These are phyloP conservation scores for Heliocidaris erythrogramma DNA, from an alignment of 35 echinoderm and acorn worm genomes.

Conservation along the genomic window DNA sequence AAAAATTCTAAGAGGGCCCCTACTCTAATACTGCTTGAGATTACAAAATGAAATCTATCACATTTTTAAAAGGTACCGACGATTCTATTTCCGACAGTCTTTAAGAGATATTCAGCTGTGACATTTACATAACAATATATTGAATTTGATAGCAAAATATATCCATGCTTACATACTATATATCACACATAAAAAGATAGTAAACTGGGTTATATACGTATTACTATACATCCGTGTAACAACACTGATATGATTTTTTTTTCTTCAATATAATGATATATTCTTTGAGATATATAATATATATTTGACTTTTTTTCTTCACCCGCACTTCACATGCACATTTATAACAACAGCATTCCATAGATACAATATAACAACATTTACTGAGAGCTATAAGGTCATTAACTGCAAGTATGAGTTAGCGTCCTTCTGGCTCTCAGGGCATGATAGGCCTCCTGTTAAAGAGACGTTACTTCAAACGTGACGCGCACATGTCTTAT, in stretches of 20 bases:
- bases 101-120: slow-evolving; percentile 7
- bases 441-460: background rate
- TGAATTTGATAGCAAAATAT: background rate
- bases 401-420: background rate
- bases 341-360: background rate
- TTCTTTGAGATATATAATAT: slow-evolving; percentile 19
- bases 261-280: background rate
- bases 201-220: slow-evolving; percentile 1
- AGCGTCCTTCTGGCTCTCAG: background rate
- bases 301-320: background rate
- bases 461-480: background rate
- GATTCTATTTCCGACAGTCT: background rate
- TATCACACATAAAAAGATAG: slow-evolving; percentile 17
- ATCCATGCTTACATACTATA: slow-evolving; percentile 1
- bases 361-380: background rate
- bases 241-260: background rate
- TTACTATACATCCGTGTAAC: background rate
- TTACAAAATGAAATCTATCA: background rate
- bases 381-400: background rate
- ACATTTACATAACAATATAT: background rate
- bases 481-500: background rate
- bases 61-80: background rate
- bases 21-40: background rate
- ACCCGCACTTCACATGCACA: background rate
- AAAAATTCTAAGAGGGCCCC: background rate